phyloP scores from a whole-genome alignment of 2,888 invertebrate genomes.

The Stenodema calcarata region DNA sequence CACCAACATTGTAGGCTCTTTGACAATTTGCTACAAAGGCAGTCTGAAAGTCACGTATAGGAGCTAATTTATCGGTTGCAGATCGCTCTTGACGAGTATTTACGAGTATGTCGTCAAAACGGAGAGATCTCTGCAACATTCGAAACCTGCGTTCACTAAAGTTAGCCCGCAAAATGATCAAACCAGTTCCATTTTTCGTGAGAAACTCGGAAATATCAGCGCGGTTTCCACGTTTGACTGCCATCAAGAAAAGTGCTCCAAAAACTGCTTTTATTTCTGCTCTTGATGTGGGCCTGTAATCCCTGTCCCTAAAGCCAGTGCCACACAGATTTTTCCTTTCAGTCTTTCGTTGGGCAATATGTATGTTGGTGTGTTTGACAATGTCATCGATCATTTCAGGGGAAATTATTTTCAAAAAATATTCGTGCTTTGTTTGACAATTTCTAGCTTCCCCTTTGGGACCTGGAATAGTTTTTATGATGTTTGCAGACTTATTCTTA shows the following conservation, averaged over 20 bases:
- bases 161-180: neutral
- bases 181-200: constrained; percentile 34
- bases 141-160: neutral
- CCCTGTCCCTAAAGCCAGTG: neutral
- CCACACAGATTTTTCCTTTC: neutral
- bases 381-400: neutral
- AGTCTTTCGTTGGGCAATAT: neutral
- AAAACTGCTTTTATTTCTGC: neutral
- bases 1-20: constrained; percentile 7
- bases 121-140: constrained; percentile 39
- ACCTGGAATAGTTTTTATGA: neutral
- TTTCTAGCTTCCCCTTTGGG: neutral
- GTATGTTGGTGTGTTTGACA: neutral
- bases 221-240: neutral
- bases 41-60: neutral
- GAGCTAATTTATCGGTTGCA: neutral
- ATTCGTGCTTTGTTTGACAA: neutral
- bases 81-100: neutral
- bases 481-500: neutral
- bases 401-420: neutral
- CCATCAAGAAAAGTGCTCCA: neutral
- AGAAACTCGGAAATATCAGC: constrained; percentile 6
- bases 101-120: constrained; percentile 36
- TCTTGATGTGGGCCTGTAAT: neutral
- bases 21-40: constrained; percentile 40